Base-by-base conservation (phyloP, 2,888 invertebrate genomes). In the Endotricha flammealis region DNA sequence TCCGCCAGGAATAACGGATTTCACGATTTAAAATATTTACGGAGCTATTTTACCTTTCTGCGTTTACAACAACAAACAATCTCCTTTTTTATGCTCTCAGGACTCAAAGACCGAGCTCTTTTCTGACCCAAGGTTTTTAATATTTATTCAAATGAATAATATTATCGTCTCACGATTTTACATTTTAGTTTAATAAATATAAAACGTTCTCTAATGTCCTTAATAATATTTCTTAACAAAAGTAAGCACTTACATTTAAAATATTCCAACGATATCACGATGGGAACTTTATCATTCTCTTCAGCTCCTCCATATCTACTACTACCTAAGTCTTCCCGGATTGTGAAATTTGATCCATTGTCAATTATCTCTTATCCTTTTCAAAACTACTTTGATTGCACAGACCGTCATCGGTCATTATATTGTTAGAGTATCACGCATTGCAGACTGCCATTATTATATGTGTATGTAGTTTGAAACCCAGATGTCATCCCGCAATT, bases 21-120 rank as follows among this genome's bases (percentile, higher is more conserved):
- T 79, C 69, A 66, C 66, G 71, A 67, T 80, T 80, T 79, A 78
- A 80, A 77, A 80, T 80, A 82, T 81, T 81, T 73, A 76, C 62
- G 64, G 56, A 62, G 63, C 68, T 64, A 71, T 69, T 74, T 74
- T 66, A 69, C 65, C 68, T 70, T 65, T 56, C 65, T 63, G 64
- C 68, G 61, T 70, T 75, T 72, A 73, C 64, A 71, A 68, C 69
- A 71, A 72, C 73, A 78, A 78, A 77, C 68, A 76, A 56, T 56
- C 50, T 53, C 59, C 62, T 74, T 73, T n/a, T 65, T 68, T 64
- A 65, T 57, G 54, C 45, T 50, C 47, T 58, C 54, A 48, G 48
- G n/a, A n/a, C n/a, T n/a, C n/a, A 50, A 44, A 50, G 42, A 40
- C 36, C 32, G 29, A 23, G 39, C 34, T 41, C 41, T 43, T 45